A percentile compares a stretch with the other conserved stretches of the same genome.
Evolutionary conservation across 2,113 vertebrate species (phyloP).

Genomic region (Varanus salvator): DNA sequence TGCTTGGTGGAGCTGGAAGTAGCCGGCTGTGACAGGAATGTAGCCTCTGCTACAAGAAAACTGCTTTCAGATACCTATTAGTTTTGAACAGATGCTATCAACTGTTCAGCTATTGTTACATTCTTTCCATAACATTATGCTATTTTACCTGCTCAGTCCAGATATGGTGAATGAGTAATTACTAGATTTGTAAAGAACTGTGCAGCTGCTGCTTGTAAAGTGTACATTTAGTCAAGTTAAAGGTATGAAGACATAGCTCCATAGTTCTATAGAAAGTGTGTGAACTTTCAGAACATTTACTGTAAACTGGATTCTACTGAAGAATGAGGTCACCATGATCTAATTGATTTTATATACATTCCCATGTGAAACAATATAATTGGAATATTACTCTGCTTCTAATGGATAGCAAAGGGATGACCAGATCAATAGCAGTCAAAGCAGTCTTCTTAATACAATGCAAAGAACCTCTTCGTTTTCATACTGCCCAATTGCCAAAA

Average conservation of each 20-base stretch:
- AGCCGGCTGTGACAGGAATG: neutral
- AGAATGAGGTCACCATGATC: neutral
- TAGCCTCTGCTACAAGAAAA: neutral
- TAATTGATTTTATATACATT: neutral
- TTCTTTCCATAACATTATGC: neutral
- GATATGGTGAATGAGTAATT: neutral
- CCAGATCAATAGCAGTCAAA: neutral
- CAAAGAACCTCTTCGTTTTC: neutral
- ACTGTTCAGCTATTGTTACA: neutral
- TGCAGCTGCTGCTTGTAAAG: neutral
- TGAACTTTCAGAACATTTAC: neutral
- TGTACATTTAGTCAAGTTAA: neutral
- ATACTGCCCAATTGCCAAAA: too few species aligned
- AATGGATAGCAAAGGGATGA: neutral
- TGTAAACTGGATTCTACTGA: neutral
- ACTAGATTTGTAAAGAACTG: too few species aligned
- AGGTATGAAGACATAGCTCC: neutral
- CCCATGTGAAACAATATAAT: neutral
- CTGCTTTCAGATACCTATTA: neutral
- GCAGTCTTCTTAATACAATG: too few species aligned
- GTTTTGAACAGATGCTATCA: neutral
- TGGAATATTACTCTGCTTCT: neutral
- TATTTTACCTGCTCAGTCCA: neutral
- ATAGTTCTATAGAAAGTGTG: neutral
- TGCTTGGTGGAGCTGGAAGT: accelerated